Base-by-base conservation (phyloP, 2,888 invertebrate genomes). In the Oxycera nigricornis region DNA sequence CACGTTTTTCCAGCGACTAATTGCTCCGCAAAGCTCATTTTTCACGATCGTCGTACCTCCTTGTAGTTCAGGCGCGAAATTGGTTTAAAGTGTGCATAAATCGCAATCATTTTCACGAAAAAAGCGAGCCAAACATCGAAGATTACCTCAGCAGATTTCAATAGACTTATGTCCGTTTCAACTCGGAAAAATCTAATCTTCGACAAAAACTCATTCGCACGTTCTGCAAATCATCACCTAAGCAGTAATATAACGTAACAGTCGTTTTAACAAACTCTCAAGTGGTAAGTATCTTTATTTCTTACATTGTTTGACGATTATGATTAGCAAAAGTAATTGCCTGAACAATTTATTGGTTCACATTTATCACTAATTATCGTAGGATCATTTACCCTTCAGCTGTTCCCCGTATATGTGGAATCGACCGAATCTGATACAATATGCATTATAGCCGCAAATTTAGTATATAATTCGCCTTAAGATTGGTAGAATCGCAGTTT, bases 111-210 rank as follows among this genome's bases (percentile, higher is more conserved):
- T 61, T 65, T 72, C 67, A 61, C 26, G 24, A 17, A 35, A 61
- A 72, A 68, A 46, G 41, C 31, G 67, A 72, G 28, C 11, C 50
- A 39, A 74, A 52, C 26, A 39, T 52, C 39, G 30, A 62, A 31
- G 4, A 55, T 57, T 55, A 35, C 79, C 78, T 78, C 31, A 22
- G 31, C 46, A 28, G 11, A 31, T 79, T 79, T 78, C 77, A 79
- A 79, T 80, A 81, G 81, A 81, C 82, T 80, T 84, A 84, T 84
- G 84, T 84, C 85, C 84, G 80, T 83, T 81, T 76, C 82, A 84
- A 84, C 79, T 78, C 81, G 83, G 79, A 77, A 84, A 77, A 79
- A 82, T 77, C 78, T 83, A 76, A 83, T 82, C 78, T 82, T 82
- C 79, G 82, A 84, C 80, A 81, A 82, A 76, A 83, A 82, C 79